These are phyloP conservation scores for Epirrita christyi DNA, from an alignment of 2,888 invertebrate genomes.

Conservation along the genomic window DNA sequence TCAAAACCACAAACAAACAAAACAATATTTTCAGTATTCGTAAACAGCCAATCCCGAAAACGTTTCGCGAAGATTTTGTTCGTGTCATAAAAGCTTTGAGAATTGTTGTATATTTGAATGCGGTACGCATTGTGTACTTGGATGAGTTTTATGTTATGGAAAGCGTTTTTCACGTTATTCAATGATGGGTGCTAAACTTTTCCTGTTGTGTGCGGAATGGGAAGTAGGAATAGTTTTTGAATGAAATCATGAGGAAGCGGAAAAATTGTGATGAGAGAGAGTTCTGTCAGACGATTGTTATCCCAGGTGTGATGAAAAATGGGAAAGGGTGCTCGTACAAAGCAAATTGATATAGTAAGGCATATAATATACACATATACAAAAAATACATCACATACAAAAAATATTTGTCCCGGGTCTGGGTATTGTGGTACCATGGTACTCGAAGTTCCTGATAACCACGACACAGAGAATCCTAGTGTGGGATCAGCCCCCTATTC, in stretches of 20 bases:
- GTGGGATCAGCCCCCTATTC: too few species aligned
- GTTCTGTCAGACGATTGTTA: not conserved
- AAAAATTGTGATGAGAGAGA: not conserved
- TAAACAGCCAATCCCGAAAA: conserved; percentile 32
- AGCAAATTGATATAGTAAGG: too few species aligned
- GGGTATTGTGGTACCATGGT: too few species aligned
- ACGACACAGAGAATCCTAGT: too few species aligned
- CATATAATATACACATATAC: too few species aligned
- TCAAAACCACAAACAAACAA: conserved; percentile 20
- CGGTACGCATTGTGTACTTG: conserved; percentile 30
- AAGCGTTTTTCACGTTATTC: conserved; percentile 34
- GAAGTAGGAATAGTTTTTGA: conserved; percentile 15
- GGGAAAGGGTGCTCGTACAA: too few species aligned
- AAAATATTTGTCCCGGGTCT: too few species aligned
- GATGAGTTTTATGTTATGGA: conserved; percentile 31
- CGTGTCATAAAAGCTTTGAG: conserved; percentile 33
- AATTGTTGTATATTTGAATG: conserved; percentile 37
- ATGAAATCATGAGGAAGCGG: conserved; percentile 20
- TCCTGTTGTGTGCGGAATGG: conserved; percentile 21
- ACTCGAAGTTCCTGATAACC: too few species aligned
- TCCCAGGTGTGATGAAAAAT: too few species aligned
- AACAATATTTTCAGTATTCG: conserved; percentile 21
- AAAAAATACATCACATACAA: too few species aligned
- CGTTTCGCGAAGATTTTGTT: conserved; percentile 33
- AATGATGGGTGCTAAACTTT: conserved; percentile 34